A percentile compares a stretch with the other conserved stretches of the same genome.
Conservation (phyloP, 1,140 invertebrate species). For the Drosophila bifasciata region DNA sequence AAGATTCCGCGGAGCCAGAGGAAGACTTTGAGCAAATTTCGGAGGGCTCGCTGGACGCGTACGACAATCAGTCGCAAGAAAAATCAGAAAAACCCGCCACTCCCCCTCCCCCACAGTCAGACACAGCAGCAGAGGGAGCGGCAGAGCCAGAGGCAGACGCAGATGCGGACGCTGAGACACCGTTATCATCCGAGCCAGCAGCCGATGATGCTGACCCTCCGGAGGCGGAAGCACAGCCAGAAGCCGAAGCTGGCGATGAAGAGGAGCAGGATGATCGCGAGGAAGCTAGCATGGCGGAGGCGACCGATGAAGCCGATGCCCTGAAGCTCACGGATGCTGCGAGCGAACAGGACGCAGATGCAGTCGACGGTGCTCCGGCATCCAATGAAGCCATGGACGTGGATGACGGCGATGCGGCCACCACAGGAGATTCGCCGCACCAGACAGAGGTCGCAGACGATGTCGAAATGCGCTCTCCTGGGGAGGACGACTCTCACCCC, state of each 20-base stretch:
- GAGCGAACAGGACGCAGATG: slow-evolving; percentile 45
- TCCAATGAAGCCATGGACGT: slow-evolving; percentile 77
- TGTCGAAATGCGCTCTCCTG: slow-evolving; percentile 66
- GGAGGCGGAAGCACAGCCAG: slow-evolving; percentile 8
- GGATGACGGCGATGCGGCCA: slow-evolving; percentile 59
- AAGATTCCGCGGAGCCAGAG: slow-evolving; percentile 20
- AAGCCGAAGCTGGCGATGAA: slow-evolving; percentile 44
- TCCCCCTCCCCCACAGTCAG: neutral
- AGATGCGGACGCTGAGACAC: slow-evolving; percentile 31
- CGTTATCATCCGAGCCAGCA: slow-evolving; percentile 8
- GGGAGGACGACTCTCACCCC: slow-evolving; percentile 56
- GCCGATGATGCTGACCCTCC: slow-evolving; percentile 34
- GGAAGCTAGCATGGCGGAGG: slow-evolving; percentile 24
- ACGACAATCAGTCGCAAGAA: slow-evolving; percentile 65
- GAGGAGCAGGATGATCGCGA: slow-evolving; percentile 52
- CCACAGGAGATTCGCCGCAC: neutral
- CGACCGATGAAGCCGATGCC: slow-evolving; percentile 55
- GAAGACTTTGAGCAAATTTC: slow-evolving; percentile 81
- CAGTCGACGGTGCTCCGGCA: slow-evolving; percentile 83
- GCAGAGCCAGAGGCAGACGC: slow-evolving; percentile 26
- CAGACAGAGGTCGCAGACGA: slow-evolving; percentile 39
- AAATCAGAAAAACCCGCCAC: slow-evolving; percentile 33
- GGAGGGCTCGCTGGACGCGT: slow-evolving; percentile 71
- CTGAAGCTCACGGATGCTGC: slow-evolving; percentile 52
- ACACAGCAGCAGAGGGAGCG: slow-evolving; percentile 12